Base-by-base conservation (phyloP, 1,140 invertebrate species). In the Listronotus bonariensis region DNA sequence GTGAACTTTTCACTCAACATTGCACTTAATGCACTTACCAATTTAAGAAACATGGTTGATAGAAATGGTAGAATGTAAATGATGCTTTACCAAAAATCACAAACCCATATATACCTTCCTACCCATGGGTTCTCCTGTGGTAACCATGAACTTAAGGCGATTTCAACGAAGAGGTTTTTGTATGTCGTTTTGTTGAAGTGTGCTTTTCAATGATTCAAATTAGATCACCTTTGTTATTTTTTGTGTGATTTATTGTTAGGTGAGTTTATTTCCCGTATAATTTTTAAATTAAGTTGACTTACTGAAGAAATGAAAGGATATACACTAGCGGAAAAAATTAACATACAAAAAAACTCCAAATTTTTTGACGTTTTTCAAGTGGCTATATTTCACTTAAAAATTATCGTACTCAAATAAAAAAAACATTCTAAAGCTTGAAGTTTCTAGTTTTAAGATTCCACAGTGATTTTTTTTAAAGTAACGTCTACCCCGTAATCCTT, bases 211-310 rank as follows among this genome's bases (percentile, higher is more conserved):
- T 58, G 56, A 17, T 17, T 34, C 5, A 18, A 58, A 58, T 58
- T 58, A 58, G 53, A 55, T 55, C 53, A 55, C 7, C 20, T 15
- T 53, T 8, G 14, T 53, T 34, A 14, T 53, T 53, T 18, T 26
- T 9, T 36, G 34, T 55, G 94, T 98, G 34, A 36, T 36, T 36
- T 36, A 36, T 36, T 8, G 34, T 36, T 26, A 5, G 20, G 20
- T 26, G 20, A 26, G 20, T 26, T 26, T 3, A 26, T 26, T 26
- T 26, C 5, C 20, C 20, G 20, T 26, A 26, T 26, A 26, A 26
- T 26, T 26, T 26, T 26, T 26, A 26, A 26, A 26, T 26, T 3
- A 26, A 26, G 20, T 5, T 26, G 5, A 26, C 20, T 26, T 3
- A 5, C 20, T 26, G 20, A 26, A 26, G 20, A 5, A 26, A 3